These are phyloP conservation scores for Menura novaehollandiae DNA, from an alignment of 2,113 vertebrate species.

Conservation along the genomic window DNA sequence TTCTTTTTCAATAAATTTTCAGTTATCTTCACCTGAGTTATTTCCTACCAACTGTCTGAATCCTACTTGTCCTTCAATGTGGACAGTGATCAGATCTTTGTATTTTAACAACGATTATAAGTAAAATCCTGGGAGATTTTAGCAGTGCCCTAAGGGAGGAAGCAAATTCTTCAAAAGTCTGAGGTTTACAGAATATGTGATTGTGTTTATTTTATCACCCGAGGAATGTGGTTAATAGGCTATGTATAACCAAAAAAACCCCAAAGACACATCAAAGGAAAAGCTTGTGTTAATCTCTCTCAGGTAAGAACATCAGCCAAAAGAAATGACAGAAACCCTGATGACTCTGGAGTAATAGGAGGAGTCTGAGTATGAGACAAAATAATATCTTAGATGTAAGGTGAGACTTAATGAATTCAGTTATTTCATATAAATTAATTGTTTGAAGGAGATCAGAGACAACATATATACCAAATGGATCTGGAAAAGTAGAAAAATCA, in stretches of 20 bases:
- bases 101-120: background rate
- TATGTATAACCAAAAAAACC: background rate
- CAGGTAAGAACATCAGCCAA: background rate
- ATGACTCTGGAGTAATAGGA: background rate
- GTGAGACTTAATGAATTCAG: background rate
- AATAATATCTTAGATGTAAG: background rate
- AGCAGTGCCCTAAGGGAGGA: background rate
- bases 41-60: background rate
- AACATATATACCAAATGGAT: background rate
- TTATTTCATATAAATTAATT: background rate
- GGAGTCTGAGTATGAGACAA: background rate
- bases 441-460: background rate
- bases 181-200: background rate
- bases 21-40: background rate
- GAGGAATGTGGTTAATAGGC: background rate
- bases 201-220: background rate
- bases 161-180: background rate
- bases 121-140: background rate
- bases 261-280: background rate
- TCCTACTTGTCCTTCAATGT: background rate
- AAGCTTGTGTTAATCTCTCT: background rate
- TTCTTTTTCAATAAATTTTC: background rate
- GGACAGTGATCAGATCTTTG: background rate
- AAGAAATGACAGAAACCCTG: background rate
- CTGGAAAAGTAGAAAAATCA: background rate